Conservation (phyloP, 2,113 vertebrate genomes). For the Caranx melampygus region DNA sequence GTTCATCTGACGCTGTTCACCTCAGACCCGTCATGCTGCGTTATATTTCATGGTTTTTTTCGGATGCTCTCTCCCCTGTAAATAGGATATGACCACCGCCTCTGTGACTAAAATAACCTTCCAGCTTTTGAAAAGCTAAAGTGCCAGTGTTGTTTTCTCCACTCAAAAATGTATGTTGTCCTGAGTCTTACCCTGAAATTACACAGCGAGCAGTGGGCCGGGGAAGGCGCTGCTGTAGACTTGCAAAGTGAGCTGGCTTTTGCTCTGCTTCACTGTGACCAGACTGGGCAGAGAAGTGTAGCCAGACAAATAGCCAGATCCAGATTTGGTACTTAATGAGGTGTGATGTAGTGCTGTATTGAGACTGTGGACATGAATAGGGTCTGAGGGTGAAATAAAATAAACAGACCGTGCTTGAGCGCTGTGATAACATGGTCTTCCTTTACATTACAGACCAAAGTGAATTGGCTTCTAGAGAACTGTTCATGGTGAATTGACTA, state of each 20-base stretch:
- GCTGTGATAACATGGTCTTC: constrained; percentile 44
- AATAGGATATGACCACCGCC: constrained; percentile 12
- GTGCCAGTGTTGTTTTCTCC: constrained; percentile 3
- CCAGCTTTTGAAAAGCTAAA: not conserved
- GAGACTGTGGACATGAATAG: constrained; percentile 34
- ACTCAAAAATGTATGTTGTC: constrained; percentile 17
- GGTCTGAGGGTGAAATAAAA: constrained; percentile 56
- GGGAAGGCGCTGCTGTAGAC: constrained; percentile 3
- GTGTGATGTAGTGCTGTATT: constrained; percentile 49
- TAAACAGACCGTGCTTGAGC: constrained; percentile 50
- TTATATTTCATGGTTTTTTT: not conserved
- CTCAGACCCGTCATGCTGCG: not conserved
- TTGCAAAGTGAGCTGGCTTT: constrained; percentile 28
- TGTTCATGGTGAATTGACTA: constrained; percentile 26
- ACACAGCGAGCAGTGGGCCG: constrained; percentile 29
- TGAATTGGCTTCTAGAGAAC: constrained; percentile 10
- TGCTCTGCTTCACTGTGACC: constrained; percentile 36
- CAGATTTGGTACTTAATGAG: constrained; percentile 66
- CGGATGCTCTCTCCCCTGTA: not conserved
- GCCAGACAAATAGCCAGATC: constrained; percentile 48
- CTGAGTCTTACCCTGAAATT: constrained; percentile 47
- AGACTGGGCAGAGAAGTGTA: constrained; percentile 21
- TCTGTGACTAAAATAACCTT: constrained; percentile 33
- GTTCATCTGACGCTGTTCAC: not conserved
- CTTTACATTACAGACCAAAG: constrained; percentile 12